These are phyloP conservation scores for Spinus olivaceus DNA, from an alignment of 2,797 vertebrate genomes.

Conservation along the genomic window DNA sequence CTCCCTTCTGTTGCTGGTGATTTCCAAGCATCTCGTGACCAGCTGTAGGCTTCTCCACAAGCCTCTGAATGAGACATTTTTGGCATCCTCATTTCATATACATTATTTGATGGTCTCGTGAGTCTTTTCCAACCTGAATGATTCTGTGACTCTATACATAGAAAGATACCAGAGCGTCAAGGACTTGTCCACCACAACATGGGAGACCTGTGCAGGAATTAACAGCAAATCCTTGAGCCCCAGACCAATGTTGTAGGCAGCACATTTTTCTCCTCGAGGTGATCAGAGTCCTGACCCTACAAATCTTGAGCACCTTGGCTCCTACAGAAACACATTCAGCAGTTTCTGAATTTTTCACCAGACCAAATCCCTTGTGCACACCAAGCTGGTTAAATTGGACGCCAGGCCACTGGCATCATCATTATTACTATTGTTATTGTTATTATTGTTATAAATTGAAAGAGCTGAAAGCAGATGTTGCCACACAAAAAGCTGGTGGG, in stretches of 20 bases:
- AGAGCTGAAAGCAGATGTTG: neutral
- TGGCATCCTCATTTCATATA: neutral
- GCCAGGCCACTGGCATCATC: neutral
- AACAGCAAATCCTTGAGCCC: neutral
- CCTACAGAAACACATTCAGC: neutral
- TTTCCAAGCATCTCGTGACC: neutral
- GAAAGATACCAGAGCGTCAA: neutral
- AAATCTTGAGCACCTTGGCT: neutral
- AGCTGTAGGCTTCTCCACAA: neutral
- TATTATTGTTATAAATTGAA: neutral
- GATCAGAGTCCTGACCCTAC: neutral
- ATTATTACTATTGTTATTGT: neutral
- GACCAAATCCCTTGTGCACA: neutral
- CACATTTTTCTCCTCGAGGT: neutral
- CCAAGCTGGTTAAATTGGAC: neutral
- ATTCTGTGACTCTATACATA: neutral
- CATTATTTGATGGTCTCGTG: neutral
- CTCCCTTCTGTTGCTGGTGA: neutral
- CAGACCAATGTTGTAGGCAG: neutral
- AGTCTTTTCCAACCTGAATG: neutral
- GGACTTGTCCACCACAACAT: neutral
- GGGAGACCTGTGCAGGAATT: neutral
- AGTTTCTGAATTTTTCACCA: neutral
- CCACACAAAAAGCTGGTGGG: neutral
- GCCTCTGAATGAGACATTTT: neutral